Evolutionary conservation across 2,797 vertebrate species (phyloP).

Genomic region (Crocodylus rhombifer): DNA sequence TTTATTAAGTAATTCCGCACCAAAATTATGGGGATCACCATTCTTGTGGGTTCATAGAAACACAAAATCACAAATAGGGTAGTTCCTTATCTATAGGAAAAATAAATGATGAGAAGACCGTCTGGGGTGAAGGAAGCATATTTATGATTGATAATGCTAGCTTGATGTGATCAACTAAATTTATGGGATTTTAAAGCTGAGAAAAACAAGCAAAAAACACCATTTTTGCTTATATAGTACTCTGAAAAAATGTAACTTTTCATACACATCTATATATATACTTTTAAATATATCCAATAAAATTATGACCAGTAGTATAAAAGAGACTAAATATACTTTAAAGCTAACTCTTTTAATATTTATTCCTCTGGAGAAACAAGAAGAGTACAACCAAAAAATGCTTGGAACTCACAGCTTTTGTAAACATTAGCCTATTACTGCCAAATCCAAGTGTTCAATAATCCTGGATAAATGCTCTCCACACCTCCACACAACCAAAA

Average conservation of each 20-base stretch:
- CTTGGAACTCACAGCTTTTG: not conserved
- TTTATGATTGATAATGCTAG: not conserved
- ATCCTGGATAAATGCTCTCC: not conserved
- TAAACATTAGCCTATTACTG: not conserved
- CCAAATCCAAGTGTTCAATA: not conserved
- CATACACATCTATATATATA: not conserved
- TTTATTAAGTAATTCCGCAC: no score
- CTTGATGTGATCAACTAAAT: not conserved
- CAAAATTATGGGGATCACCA: no score
- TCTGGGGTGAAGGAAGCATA: not conserved
- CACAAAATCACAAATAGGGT: no score
- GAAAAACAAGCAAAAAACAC: not conserved
- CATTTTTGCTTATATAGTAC: not conserved
- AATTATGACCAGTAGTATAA: not conserved
- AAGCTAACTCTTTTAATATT: not conserved
- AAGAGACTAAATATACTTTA: not conserved
- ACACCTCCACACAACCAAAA: not conserved
- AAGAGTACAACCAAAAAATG: not conserved
- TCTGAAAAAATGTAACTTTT: not conserved
- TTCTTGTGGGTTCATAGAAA: no score
- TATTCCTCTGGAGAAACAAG: not conserved
- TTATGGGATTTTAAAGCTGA: not conserved
- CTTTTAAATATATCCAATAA: not conserved
- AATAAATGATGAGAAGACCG: not conserved
- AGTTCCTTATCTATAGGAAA: not conserved